Conservation (phyloP, 2,113 vertebrate genomes). For the Heteronetta atricapilla region DNA sequence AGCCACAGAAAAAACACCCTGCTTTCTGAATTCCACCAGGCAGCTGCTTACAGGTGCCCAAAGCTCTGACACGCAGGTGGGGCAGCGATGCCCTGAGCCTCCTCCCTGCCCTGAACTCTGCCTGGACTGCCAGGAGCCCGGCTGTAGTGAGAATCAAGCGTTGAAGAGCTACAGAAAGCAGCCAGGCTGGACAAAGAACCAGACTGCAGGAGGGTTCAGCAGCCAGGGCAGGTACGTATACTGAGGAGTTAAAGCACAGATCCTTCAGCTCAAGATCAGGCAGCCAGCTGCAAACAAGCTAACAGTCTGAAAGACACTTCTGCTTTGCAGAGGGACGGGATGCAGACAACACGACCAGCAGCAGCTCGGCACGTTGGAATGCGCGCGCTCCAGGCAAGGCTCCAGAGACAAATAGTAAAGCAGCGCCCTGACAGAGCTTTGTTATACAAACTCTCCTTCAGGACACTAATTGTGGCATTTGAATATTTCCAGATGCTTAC, state of each 20-base stretch:
- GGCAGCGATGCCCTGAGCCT: neutral
- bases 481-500: slow-evolving; percentile 56
- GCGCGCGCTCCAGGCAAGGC: neutral
- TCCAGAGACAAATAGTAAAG: neutral
- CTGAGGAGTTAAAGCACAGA: neutral
- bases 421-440: neutral
- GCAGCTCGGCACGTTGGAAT: neutral
- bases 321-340: neutral
- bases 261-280: neutral
- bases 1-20: neutral
- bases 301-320: neutral
- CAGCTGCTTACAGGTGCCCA: neutral
- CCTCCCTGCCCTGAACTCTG: neutral
- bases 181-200: neutral
- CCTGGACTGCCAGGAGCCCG: neutral
- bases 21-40: neutral
- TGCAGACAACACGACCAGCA: neutral
- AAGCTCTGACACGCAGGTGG: neutral
- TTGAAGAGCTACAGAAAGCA: neutral
- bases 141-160: neutral
- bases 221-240: neutral
- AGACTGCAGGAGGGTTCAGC: neutral
- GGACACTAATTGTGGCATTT: neutral
- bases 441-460: neutral
- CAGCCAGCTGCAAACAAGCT: neutral